phyloP scores from a whole-genome alignment of 2,797 vertebrate species.

The Glyptemys insculpta region DNA sequence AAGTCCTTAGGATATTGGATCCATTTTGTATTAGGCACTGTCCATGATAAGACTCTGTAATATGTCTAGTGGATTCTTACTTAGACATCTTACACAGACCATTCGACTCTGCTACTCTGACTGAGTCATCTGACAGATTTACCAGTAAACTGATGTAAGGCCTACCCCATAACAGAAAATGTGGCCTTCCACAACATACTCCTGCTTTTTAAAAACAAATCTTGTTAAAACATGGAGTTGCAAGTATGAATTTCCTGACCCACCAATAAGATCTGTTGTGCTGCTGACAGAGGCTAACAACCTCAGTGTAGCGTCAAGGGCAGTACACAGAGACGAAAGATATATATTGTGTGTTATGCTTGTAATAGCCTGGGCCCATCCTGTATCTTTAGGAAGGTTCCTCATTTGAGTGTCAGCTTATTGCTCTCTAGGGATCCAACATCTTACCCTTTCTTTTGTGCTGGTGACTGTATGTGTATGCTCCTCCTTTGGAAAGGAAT shows the following conservation, averaged over 20 bases:
- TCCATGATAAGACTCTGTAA: background rate
- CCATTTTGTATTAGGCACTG: background rate
- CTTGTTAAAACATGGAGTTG: background rate
- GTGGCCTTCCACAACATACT: background rate
- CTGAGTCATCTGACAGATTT: background rate
- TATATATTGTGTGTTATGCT: background rate
- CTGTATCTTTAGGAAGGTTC: background rate
- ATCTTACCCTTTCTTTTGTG: background rate
- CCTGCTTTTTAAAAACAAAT: background rate
- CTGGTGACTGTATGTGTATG: background rate
- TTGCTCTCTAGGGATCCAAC: conserved; percentile 19
- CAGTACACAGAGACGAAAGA: background rate
- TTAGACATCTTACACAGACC: background rate
- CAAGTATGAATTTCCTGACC: background rate
- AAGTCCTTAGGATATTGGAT: background rate
- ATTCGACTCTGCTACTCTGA: background rate
- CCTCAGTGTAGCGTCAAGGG: background rate
- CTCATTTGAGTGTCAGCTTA: conserved; percentile 15
- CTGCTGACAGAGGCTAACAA: background rate
- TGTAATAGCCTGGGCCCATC: background rate
- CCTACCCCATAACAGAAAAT: background rate
- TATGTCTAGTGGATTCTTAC: background rate
- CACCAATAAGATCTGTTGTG: background rate
- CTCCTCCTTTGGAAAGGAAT: conserved; percentile 46
- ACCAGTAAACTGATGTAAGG: background rate